These are phyloP conservation scores for Hemicrepidius hirtus DNA, from an alignment of 2,888 invertebrate species.

Conservation along the genomic window DNA sequence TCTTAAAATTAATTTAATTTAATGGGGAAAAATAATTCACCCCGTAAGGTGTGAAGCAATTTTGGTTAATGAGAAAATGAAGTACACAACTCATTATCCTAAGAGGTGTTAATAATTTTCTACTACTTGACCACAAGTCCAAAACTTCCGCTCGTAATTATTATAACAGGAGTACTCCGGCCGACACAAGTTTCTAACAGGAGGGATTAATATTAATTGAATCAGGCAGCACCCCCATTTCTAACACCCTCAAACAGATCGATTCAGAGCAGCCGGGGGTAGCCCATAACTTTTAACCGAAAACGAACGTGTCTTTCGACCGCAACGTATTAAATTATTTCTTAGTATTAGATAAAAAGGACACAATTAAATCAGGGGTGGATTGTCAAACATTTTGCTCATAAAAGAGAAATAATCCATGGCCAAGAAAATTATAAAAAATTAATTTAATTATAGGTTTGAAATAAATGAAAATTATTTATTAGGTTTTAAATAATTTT, in stretches of 20 bases:
- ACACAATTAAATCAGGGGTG: too few species aligned
- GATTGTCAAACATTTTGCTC: too few species aligned
- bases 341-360: too few species aligned
- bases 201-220: slow-evolving; percentile 44
- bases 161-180: slow-evolving; percentile 26
- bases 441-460: too few species aligned
- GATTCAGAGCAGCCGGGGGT: not conserved
- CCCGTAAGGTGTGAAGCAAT: too few species aligned
- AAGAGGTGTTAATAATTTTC: slow-evolving; percentile 33
- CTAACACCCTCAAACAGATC: slow-evolving; percentile 23
- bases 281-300: not conserved
- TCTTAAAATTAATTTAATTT: too few species aligned
- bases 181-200: slow-evolving; percentile 33
- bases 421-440: too few species aligned
- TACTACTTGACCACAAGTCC: slow-evolving; percentile 23
- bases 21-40: too few species aligned
- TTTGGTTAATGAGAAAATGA: not conserved
- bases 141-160: slow-evolving; percentile 33
- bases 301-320: not conserved
- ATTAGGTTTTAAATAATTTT: too few species aligned
- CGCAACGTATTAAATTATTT: too few species aligned
- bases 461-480: too few species aligned
- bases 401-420: too few species aligned
- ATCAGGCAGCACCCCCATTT: slow-evolving; percentile 9
- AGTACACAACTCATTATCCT: slow-evolving; percentile 10